Evolutionary conservation across 2,113 vertebrate species (phyloP).

Genomic region (Pseudopodoces humilis): DNA sequence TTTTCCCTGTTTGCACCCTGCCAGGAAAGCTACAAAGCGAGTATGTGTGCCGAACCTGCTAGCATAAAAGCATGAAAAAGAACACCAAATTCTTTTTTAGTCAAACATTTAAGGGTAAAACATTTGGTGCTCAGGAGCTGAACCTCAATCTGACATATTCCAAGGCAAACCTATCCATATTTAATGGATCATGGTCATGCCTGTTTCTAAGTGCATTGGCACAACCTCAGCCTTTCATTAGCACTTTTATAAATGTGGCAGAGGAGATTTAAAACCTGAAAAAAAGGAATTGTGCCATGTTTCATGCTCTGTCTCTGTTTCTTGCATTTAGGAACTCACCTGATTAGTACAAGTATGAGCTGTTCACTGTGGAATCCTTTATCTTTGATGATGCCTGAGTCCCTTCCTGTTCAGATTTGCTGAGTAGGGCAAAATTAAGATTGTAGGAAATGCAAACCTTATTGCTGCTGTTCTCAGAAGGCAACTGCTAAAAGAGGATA

Average conservation of each 20-base stretch:
- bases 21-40: neutral
- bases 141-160: neutral
- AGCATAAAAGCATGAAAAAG: neutral
- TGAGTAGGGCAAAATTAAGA: slow-evolving; percentile 13
- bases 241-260: slow-evolving; percentile 2
- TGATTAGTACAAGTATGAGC: slow-evolving; percentile 21
- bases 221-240: slow-evolving; percentile 4
- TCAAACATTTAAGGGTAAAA: neutral
- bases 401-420: slow-evolving; percentile 51
- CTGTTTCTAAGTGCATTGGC: neutral
- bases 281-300: neutral
- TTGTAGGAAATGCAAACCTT: neutral
- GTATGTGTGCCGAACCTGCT: neutral
- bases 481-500: slow-evolving; percentile 46
- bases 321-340: neutral
- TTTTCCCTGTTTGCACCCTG: neutral
- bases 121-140: neutral
- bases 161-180: neutral
- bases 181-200: neutral
- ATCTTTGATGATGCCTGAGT: neutral
- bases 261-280: slow-evolving; percentile 15
- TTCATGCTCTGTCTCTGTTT: neutral
- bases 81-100: neutral
- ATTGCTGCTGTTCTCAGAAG: slow-evolving; percentile 30
- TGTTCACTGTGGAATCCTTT: slow-evolving; percentile 22